Conservation (phyloP, 1,140 invertebrate species). For the Plutomurus gul region DNA sequence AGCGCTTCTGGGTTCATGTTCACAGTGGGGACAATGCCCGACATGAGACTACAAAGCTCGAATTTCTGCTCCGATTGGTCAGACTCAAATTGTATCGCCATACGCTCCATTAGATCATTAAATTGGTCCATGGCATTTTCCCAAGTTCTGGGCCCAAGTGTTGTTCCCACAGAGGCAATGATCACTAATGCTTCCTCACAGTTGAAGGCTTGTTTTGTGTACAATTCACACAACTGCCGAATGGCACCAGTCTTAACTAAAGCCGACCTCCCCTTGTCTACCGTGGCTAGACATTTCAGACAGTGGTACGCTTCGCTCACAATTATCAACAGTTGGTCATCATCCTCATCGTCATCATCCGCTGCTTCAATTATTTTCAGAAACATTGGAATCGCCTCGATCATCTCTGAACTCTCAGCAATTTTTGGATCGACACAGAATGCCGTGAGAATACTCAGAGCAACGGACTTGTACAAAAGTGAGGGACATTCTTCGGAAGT, state of each 20-base stretch:
- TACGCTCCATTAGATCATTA: slow-evolving; percentile 79
- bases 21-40: slow-evolving; percentile 70
- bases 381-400: slow-evolving; percentile 77
- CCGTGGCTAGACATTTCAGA: slow-evolving; percentile 74
- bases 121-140: slow-evolving; percentile 70
- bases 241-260: slow-evolving; percentile 76
- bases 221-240: slow-evolving; percentile 79
- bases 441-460: slow-evolving; percentile 77
- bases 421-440: slow-evolving; percentile 80
- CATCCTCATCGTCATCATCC: slow-evolving; percentile 75
- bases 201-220: slow-evolving; percentile 81
- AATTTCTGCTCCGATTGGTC: slow-evolving; percentile 86
- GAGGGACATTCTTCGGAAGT: slow-evolving; percentile 81
- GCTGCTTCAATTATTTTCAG: slow-evolving; percentile 78
- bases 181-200: slow-evolving; percentile 82
- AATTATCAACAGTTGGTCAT: slow-evolving; percentile 79
- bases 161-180: slow-evolving; percentile 69
- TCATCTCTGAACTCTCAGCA: slow-evolving; percentile 77
- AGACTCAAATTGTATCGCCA: slow-evolving; percentile 81
- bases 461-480: slow-evolving; percentile 85
- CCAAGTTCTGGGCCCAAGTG: slow-evolving; percentile 65
- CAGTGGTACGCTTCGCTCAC: slow-evolving; percentile 85
- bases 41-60: slow-evolving; percentile 76
- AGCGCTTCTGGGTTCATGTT: slow-evolving; percentile 65
- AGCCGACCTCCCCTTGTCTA: slow-evolving; percentile 73